These are phyloP conservation scores for Dendrolimus pini DNA, from an alignment of 2,888 invertebrate species.

Conservation along the genomic window DNA sequence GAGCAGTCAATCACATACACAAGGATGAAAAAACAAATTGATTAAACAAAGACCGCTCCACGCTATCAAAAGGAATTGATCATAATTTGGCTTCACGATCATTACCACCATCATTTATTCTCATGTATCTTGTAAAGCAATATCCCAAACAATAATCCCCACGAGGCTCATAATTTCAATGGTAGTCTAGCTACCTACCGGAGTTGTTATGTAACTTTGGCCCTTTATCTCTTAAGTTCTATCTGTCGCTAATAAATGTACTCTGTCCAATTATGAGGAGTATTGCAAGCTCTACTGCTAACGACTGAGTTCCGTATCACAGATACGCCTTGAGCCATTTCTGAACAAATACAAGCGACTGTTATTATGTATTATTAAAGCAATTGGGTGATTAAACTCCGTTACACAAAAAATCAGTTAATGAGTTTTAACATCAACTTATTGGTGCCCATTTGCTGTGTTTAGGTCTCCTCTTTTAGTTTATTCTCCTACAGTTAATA, in stretches of 20 bases:
- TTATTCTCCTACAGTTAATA: too few species aligned
- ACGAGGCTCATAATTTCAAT: not conserved
- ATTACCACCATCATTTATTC: too few species aligned
- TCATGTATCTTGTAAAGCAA: not conserved
- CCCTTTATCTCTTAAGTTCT: not conserved
- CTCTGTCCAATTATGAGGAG: constrained; percentile 42
- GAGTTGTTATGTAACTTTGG: not conserved
- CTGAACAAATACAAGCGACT: constrained; percentile 13
- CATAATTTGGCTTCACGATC: too few species aligned
- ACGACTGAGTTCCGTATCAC: constrained; percentile 39
- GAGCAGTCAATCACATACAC: too few species aligned
- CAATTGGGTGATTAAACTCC: not conserved
- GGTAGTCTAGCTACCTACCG: not conserved
- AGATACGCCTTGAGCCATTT: constrained; percentile 29
- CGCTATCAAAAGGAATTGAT: too few species aligned
- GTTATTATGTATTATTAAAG: constrained; percentile 12
- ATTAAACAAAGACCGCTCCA: too few species aligned
- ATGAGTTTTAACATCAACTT: too few species aligned
- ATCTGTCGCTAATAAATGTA: constrained; percentile 9
- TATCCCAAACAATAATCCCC: not conserved
- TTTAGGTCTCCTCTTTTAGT: too few species aligned
- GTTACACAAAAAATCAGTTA: too few species aligned
- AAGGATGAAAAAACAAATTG: too few species aligned
- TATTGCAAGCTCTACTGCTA: constrained; percentile 21
- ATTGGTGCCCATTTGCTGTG: too few species aligned